A percentile compares a stretch with the other conserved stretches of the same genome.
These are phyloP conservation scores for Thamnophis sirtalis DNA, from an alignment of 2,113 vertebrate genomes.

Conservation along the genomic window DNA sequence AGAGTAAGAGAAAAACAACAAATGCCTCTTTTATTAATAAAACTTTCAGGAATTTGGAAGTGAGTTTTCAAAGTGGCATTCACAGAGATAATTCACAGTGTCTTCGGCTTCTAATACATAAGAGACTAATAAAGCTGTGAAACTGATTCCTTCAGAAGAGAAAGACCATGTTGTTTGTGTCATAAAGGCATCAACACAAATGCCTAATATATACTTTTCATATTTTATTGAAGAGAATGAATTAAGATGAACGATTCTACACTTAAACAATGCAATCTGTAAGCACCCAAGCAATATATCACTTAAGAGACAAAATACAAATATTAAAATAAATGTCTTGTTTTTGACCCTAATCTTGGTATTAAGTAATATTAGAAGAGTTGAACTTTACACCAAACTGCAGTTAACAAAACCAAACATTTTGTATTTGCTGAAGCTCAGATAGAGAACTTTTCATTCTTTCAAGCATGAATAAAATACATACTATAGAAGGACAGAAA, in stretches of 20 bases:
- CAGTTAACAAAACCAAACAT: neutral
- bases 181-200: neutral
- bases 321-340: neutral
- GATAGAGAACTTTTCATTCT: neutral
- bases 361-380: neutral
- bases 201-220: neutral
- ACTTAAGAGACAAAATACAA: neutral
- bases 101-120: neutral
- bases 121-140: neutral
- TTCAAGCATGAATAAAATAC: neutral
- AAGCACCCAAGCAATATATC: neutral
- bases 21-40: neutral
- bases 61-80: neutral
- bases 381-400: neutral
- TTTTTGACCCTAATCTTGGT: neutral
- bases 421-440: neutral
- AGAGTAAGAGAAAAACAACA: neutral
- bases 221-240: neutral
- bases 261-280: neutral
- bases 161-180: neutral
- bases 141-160: neutral
- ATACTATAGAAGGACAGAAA: neutral
- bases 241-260: neutral
- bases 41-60: neutral
- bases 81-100: neutral